Conservation (phyloP, 1,140 invertebrate species). For the Meloidogyne floridensis region DNA sequence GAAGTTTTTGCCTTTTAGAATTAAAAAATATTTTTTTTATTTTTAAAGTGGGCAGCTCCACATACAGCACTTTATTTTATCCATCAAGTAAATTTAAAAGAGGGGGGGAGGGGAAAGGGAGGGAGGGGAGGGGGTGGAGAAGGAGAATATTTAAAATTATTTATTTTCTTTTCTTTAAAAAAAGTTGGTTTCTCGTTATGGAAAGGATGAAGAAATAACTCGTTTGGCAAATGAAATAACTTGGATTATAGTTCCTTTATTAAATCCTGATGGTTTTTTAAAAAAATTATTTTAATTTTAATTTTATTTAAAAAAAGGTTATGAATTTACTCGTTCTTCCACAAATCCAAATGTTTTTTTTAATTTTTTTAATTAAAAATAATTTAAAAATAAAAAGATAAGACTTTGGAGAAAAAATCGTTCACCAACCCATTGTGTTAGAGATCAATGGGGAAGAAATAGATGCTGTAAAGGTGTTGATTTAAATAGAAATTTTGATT, state of each 20-base stretch:
- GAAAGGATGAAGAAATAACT: slow-evolving; percentile 62
- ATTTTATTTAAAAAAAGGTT: slow-evolving; percentile 38
- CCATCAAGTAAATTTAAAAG: slow-evolving; percentile 50
- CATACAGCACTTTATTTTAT: slow-evolving; percentile 66
- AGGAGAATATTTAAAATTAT: too few species aligned
- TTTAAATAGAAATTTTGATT: slow-evolving; percentile 63
- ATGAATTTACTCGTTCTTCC: slow-evolving; percentile 64
- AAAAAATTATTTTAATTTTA: slow-evolving; percentile 50
- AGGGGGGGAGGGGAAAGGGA: too few species aligned
- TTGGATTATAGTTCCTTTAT: slow-evolving; percentile 73
- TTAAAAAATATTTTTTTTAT: background rate
- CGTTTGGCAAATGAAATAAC: slow-evolving; percentile 66
- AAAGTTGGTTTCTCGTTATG: slow-evolving; percentile 62
- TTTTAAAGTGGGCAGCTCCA: slow-evolving; percentile 58
- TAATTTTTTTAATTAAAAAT: background rate
- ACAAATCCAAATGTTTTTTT: slow-evolving; percentile 62
- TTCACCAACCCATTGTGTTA: slow-evolving; percentile 46
- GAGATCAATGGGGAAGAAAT: slow-evolving; percentile 59
- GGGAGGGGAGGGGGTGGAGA: too few species aligned
- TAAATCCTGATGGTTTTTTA: slow-evolving; percentile 74
- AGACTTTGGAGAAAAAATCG: slow-evolving; percentile 64
- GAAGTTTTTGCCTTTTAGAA: background rate
- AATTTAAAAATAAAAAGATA: slow-evolving; percentile 33
- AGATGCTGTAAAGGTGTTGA: slow-evolving; percentile 60
- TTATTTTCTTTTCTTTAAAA: background rate